phyloP scores from a whole-genome alignment of 2,797 vertebrate species.

The Apogon talboti region DNA sequence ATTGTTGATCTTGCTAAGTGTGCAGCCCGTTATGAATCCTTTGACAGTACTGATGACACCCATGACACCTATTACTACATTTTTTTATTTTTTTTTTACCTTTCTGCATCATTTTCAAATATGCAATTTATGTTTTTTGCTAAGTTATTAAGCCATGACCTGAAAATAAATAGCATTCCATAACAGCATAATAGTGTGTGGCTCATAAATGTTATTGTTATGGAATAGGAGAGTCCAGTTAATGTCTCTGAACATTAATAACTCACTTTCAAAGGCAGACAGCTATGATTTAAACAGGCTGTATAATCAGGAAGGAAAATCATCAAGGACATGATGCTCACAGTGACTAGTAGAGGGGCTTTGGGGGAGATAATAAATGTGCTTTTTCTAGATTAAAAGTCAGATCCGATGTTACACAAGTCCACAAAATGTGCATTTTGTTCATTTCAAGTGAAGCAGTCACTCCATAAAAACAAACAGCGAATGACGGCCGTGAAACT shows the following conservation, averaged over 20 bases:
- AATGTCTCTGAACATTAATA: slow-evolving; percentile 11
- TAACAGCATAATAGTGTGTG: slow-evolving; percentile 10
- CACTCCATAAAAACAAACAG: background rate
- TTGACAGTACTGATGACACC: slow-evolving; percentile 40
- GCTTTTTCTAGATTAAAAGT: background rate
- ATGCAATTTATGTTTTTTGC: slow-evolving; percentile 34
- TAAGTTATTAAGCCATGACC: slow-evolving; percentile 56
- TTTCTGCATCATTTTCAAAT: slow-evolving; percentile 48
- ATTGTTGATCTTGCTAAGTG: slow-evolving; percentile 12
- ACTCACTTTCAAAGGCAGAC: slow-evolving; percentile 4
- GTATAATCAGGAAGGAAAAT: slow-evolving; percentile 10
- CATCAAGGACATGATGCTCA: background rate
- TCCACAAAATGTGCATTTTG: slow-evolving; percentile 3
- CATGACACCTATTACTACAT: slow-evolving; percentile 42
- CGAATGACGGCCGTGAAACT: no score
- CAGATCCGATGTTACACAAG: background rate
- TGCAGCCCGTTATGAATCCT: slow-evolving; percentile 43
- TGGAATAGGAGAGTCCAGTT: background rate
- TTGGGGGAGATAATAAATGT: no score
- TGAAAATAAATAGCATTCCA: slow-evolving; percentile 39
- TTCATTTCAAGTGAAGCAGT: slow-evolving; percentile 1
- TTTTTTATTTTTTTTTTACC: slow-evolving; percentile 14
- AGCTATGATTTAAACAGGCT: background rate
- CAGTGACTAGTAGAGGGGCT: background rate
- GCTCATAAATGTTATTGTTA: slow-evolving; percentile 47